Percentiles rank a stretch among this genome's conserved stretches.
Evolutionary conservation across 2,888 invertebrate genomes (phyloP).

Genomic region (Epirrita christyi): DNA sequence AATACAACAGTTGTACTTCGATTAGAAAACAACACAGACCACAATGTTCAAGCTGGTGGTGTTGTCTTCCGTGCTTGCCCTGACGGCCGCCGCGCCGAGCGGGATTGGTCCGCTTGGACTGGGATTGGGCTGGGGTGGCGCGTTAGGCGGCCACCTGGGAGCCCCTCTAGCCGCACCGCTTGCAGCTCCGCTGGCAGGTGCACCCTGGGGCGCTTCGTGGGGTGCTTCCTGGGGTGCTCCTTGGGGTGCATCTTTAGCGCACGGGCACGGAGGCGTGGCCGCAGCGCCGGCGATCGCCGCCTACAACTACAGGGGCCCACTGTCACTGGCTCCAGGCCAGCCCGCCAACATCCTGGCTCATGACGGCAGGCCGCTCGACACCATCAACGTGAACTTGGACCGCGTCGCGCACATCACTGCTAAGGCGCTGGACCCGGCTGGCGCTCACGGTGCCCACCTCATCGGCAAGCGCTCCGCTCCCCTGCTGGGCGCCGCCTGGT

Average conservation of each 20-base stretch:
- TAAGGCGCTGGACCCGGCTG: constrained; percentile 62
- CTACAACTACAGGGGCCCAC: constrained; percentile 74
- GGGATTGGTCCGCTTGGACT: constrained; percentile 43
- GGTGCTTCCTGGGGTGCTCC: constrained; percentile 30
- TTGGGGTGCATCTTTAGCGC: constrained; percentile 49
- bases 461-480: constrained; percentile 72
- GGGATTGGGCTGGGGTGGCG: constrained; percentile 48
- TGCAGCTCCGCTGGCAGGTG: constrained; percentile 47
- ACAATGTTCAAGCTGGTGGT: constrained; percentile 86
- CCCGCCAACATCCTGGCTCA: constrained; percentile 75
- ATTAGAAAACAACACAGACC: constrained; percentile 78
- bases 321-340: constrained; percentile 59
- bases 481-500: constrained; percentile 55
- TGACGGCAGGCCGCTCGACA: constrained; percentile 78
- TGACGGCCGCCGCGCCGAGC: constrained; percentile 80
- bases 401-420: constrained; percentile 73
- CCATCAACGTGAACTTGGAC: constrained; percentile 76
- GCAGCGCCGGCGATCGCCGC: constrained; percentile 62
- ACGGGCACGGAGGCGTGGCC: constrained; percentile 40
- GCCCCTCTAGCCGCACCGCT: constrained; percentile 51
- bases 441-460: constrained; percentile 51
- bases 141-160: constrained; percentile 54
- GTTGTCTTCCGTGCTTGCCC: constrained; percentile 86
- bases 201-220: constrained; percentile 13
- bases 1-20: constrained; percentile 68